These are phyloP conservation scores for Nephrocerus scutellatus DNA, from an alignment of 2,888 invertebrate species.

Conservation along the genomic window DNA sequence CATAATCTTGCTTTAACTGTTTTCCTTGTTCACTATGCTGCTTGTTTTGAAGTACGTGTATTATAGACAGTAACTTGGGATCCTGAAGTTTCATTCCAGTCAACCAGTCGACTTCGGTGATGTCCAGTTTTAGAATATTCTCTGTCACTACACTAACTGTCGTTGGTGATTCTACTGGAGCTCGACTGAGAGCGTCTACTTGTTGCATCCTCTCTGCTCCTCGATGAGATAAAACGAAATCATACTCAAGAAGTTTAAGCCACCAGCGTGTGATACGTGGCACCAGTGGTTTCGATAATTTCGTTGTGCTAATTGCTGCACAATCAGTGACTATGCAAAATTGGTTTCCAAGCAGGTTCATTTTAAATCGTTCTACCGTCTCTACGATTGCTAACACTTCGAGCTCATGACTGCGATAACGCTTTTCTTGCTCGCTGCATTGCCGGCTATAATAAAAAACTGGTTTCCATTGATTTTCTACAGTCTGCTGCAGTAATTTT, in stretches of 20 bases:
- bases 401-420: conserved; percentile 3
- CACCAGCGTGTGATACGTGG: conserved; percentile 25
- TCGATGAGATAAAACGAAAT: conserved; percentile 21
- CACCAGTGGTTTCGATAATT: conserved; percentile 7
- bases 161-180: too few species aligned
- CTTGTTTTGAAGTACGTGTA: conserved; percentile 12
- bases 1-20: conserved; percentile 15
- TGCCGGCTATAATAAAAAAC: conserved; percentile 11
- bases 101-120: conserved; percentile 20
- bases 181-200: too few species aligned
- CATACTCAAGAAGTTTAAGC: conserved; percentile 20
- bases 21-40: conserved; percentile 11
- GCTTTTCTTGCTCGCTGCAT: conserved; percentile 1
- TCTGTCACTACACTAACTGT: too few species aligned
- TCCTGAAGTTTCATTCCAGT: conserved; percentile 21
- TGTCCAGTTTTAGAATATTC: conserved; percentile 12
- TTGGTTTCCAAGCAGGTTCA: too few species aligned
- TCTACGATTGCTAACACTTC: conserved; percentile 1
- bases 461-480: conserved; percentile 7
- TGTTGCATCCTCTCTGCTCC: conserved; percentile 19
- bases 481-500: conserved; percentile 6
- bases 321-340: conserved; percentile 1
- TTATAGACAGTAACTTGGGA: conserved; percentile 7
- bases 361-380: too few species aligned
- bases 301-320: background rate